Base-by-base conservation (phyloP, 1,140 invertebrate genomes). In the Leptestheria dahalacensis region DNA sequence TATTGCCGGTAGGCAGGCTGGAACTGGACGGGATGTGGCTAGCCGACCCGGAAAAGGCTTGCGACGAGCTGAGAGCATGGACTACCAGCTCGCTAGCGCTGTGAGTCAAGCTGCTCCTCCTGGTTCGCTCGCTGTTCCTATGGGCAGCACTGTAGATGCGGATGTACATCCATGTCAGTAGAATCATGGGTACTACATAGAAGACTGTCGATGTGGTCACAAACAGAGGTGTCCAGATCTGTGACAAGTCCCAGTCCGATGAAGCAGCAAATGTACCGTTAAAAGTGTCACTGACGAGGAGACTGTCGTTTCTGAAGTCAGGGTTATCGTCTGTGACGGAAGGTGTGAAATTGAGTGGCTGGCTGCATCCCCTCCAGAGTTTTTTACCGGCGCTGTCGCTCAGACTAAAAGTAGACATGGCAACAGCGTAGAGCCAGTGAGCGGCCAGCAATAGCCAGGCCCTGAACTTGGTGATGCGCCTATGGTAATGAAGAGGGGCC, bases 401-500 rank as follows among this genome's bases (percentile, higher is more conserved):
- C 0, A 79, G 64, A 0, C 76, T 77, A 29, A 84, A 81, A 0
- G 74, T 63, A 1, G 65, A 57, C 54, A 62, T 57, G 15, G 56
- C 57, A 1, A 75, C 70, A 0, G 84, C 79, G 1, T 82, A 69
- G 6, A 79, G 63, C 88, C 87, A 84, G 10, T 79, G 76, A 12
- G 76, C 71, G 9, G 78, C 73, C 56, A 91, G 85, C 11, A 89
- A 73, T 0, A 83, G 69, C 1, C 77, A 80, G 0, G 83, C 84
- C 48, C 82, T 80, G 10, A 80, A 72, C 65, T 85, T 82, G 65
- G 87, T 80, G 60, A 92, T 78, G 28, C 82, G 79, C 15, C 81
- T 80, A 62, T 86, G 83, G 69, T 91, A 91, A n/a, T 85, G 80
- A 23, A 91, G 74, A 0, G 88, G 88, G 68, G 88, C 85, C 3